These are phyloP conservation scores for roundworm (Caenorhabditis elegans) DNA, from an alignment of 1,140 invertebrate genomes.

Conservation along the genomic window WBcel235 BX284606.5:6541001-6541500, in stretches of 20 bases:
- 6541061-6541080: background rate
- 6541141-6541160: background rate
- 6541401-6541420: background rate
- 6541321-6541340: background rate
- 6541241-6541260: conserved; percentile 3
- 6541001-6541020: background rate
- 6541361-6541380: background rate
- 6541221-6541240: no score
- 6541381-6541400: conserved; percentile 18
- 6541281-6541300: background rate
- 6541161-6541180: background rate
- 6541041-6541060: background rate
- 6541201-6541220: no score
- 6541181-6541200: no score
- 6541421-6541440: conserved; percentile 20
- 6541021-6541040: background rate
- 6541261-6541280: background rate
- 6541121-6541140: no score
- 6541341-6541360: conserved; percentile 15
- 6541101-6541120: background rate
- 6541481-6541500: background rate
- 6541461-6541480: background rate
- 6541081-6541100: background rate
- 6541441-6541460: background rate
- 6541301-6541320: background rate